phyloP scores from a whole-genome alignment of 2,888 invertebrate genomes.

The Drosophila demipolita region DNA sequence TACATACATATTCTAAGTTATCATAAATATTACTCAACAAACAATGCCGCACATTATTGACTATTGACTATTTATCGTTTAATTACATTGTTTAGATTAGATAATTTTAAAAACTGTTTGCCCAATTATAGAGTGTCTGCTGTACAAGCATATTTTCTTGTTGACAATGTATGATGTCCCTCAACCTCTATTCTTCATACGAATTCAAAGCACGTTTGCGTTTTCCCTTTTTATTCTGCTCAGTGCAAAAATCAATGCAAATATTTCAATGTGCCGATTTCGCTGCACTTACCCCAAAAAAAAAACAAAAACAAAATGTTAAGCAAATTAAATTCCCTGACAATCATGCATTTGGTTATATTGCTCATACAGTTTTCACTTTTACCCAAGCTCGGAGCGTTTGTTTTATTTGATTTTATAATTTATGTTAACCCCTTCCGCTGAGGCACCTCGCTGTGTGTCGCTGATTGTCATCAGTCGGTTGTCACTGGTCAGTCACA shows the following conservation, averaged over 20 bases:
- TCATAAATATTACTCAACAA: background rate
- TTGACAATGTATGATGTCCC: background rate
- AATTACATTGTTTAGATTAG: background rate
- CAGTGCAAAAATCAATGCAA: constrained; percentile 55
- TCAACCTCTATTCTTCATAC: background rate
- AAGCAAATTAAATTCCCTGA: constrained; percentile 23
- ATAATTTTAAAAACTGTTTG: constrained; percentile 9
- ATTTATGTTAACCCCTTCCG: constrained; percentile 39
- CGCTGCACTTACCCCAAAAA: constrained; percentile 30
- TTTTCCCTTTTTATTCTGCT: constrained; percentile 46
- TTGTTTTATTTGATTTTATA: constrained; percentile 58
- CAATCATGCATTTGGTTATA: background rate
- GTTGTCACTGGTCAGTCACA: constrained; percentile 31
- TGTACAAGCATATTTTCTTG: background rate
- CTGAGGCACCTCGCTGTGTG: constrained; percentile 23
- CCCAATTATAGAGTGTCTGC: background rate
- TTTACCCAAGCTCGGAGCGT: constrained; percentile 39
- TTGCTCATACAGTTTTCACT: constrained; percentile 47
- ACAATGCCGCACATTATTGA: background rate
- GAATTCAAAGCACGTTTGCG: constrained; percentile 49
- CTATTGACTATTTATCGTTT: background rate
- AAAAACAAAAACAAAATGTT: constrained; percentile 4
- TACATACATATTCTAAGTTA: background rate
- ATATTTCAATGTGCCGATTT: constrained; percentile 53
- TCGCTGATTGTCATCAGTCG: constrained; percentile 35